A percentile compares a stretch with the other conserved stretches of the same genome.
phyloP scores from a whole-genome alignment of 2,113 vertebrate genomes.

The Coreoperca whiteheadi region DNA sequence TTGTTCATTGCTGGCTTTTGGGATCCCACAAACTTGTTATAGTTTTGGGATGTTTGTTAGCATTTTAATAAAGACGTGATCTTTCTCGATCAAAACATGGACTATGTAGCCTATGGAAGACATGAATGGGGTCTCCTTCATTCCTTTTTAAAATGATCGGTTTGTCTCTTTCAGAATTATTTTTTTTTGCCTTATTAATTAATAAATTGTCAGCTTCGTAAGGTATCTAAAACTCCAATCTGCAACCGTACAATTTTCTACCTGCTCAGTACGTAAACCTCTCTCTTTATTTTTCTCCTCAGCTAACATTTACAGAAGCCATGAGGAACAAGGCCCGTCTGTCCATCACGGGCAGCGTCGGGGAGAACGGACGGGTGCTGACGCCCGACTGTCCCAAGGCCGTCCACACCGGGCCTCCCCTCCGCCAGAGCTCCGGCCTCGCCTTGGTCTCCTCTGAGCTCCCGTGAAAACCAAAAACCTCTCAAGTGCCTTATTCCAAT shows the following conservation, averaged over 20 bases:
- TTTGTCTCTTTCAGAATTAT: neutral
- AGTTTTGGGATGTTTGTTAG: no score
- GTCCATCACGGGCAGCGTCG: slow-evolving; percentile 98
- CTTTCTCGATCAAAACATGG: neutral
- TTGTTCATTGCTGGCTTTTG: no score
- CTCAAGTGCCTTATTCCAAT: slow-evolving; percentile 96
- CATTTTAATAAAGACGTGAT: no score
- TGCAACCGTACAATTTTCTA: slow-evolving; percentile 30
- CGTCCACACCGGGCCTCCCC: slow-evolving; percentile 92
- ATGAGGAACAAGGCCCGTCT: slow-evolving; percentile 99
- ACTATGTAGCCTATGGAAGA: neutral
- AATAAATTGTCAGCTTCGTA: neutral
- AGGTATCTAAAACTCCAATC: slow-evolving; percentile 52
- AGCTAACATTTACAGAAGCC: slow-evolving; percentile 99
- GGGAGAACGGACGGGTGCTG: slow-evolving; percentile 96
- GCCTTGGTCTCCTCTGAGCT: slow-evolving; percentile 98
- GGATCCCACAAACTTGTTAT: no score
- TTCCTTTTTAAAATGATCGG: neutral
- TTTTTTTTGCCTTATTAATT: no score
- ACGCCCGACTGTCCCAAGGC: slow-evolving; percentile 99
- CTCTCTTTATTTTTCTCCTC: slow-evolving; percentile 47
- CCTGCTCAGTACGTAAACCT: slow-evolving; percentile 4
- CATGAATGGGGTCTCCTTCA: neutral
- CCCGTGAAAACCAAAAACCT: slow-evolving; percentile 99
- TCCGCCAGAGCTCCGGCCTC: slow-evolving; percentile 97